Conservation (phyloP, 2,113 vertebrate species). For the Setophaga coronata region DNA sequence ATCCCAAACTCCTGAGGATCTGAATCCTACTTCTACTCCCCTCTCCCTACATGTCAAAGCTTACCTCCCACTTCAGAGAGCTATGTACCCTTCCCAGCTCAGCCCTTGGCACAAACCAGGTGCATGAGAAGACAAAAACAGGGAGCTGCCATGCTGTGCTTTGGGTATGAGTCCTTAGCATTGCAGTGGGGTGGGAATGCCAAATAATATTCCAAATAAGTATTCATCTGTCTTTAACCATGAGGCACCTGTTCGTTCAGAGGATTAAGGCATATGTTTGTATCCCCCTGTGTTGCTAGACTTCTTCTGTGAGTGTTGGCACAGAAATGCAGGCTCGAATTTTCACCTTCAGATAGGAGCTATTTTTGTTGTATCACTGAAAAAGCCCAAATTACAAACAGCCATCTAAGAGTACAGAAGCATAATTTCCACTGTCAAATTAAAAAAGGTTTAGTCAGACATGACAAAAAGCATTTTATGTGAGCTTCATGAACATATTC, state of each 20-base stretch:
- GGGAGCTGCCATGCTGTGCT: background rate
- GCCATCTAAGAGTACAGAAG: background rate
- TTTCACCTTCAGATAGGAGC: slow-evolving; percentile 25
- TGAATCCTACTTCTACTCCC: background rate
- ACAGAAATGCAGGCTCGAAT: background rate
- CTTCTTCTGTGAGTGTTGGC: background rate
- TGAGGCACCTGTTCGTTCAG: background rate
- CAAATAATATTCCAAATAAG: background rate
- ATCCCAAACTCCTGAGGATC: background rate
- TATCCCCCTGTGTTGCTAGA: background rate
- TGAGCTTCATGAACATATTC: background rate
- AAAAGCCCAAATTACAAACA: background rate
- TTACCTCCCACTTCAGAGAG: background rate
- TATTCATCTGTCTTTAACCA: background rate
- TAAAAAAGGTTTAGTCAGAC: slow-evolving; percentile 22
- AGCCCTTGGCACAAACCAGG: background rate
- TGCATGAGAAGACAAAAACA: background rate
- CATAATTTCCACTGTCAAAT: background rate
- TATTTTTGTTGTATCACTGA: background rate
- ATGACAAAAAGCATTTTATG: background rate
- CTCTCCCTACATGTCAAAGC: background rate
- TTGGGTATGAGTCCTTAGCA: background rate
- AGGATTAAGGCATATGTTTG: background rate
- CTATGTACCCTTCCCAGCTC: rapidly evolving
- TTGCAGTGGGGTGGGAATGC: background rate